These are phyloP conservation scores for Leucophenga maculata DNA, from an alignment of 2,888 invertebrate species.

Conservation along the genomic window DNA sequence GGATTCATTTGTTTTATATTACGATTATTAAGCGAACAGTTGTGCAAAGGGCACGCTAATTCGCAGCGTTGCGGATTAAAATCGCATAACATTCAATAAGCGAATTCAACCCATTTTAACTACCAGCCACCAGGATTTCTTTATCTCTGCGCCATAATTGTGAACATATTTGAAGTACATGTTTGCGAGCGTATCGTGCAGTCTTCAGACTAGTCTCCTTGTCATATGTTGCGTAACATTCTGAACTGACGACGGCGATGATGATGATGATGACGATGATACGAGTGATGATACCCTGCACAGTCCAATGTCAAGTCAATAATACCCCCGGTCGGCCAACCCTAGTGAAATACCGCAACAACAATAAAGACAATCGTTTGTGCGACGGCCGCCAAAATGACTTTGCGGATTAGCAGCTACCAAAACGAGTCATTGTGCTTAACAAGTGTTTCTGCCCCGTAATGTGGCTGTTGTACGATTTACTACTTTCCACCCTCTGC, in stretches of 20 bases:
- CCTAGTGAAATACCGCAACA: conserved; percentile 20
- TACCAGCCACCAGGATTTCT: conserved; percentile 4
- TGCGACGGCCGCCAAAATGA: conserved; percentile 49
- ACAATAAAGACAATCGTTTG: conserved; percentile 22
- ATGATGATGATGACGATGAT: conserved; percentile 29
- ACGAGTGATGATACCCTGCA: conserved; percentile 35
- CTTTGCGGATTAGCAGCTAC: conserved; percentile 62
- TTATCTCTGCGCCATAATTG: conserved; percentile 45
- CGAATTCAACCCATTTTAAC: neutral
- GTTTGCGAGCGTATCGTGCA: conserved; percentile 27
- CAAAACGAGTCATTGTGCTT: conserved; percentile 2
- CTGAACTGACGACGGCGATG: neutral
- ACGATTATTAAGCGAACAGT: neutral
- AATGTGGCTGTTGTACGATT: neutral
- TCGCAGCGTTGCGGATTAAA: conserved; percentile 28
- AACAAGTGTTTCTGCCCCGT: conserved; percentile 29
- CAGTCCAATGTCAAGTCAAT: neutral
- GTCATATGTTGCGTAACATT: conserved; percentile 61
- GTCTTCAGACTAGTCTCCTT: conserved; percentile 19
- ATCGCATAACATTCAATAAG: conserved; percentile 19
- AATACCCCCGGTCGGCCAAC: conserved; percentile 12
- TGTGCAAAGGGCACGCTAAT: conserved; percentile 19
- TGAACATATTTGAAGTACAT: conserved; percentile 63
- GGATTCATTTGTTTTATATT: too few species aligned
- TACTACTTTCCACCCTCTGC: neutral